Evolutionary conservation across 2,888 invertebrate genomes (phyloP).

Genomic region (Phyllotreta cruciferae): DNA sequence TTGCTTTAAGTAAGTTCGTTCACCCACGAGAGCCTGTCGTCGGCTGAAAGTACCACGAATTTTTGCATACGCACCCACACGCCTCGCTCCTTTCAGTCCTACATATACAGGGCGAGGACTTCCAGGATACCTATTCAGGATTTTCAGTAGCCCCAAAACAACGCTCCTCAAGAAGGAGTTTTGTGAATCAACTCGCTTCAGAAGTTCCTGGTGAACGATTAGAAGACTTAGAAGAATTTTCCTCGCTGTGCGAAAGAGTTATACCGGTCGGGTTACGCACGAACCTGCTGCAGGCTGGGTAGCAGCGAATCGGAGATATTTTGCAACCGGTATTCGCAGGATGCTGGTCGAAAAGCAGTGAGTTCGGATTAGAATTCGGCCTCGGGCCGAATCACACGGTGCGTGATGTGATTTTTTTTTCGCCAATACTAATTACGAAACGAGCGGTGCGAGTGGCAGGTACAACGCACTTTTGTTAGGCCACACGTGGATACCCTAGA

Average conservation of each 20-base stretch:
- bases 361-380: neutral
- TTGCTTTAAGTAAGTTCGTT: constrained; percentile 37
- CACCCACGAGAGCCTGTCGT: constrained; percentile 31
- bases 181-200: no score
- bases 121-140: no score
- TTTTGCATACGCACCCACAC: neutral
- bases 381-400: neutral
- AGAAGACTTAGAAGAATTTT: no score
- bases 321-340: neutral
- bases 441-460: neutral
- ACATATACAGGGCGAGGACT: neutral
- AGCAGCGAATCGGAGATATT: neutral
- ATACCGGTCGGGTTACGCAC: no score
- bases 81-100: constrained; percentile 2
- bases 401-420: constrained; percentile 8
- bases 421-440: constrained; percentile 9
- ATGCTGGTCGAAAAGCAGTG: neutral
- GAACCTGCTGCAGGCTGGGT: no score
- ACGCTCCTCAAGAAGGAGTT: no score
- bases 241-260: no score
- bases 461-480: constrained; percentile 12
- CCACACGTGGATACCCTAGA: constrained; percentile 8
- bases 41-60: constrained; percentile 12
- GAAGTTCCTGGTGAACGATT: no score
- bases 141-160: no score